Percentiles rank a stretch among this genome's conserved stretches.
phyloP scores from a whole-genome alignment of 1,140 invertebrate species.

The Lordiphosa mommai region DNA sequence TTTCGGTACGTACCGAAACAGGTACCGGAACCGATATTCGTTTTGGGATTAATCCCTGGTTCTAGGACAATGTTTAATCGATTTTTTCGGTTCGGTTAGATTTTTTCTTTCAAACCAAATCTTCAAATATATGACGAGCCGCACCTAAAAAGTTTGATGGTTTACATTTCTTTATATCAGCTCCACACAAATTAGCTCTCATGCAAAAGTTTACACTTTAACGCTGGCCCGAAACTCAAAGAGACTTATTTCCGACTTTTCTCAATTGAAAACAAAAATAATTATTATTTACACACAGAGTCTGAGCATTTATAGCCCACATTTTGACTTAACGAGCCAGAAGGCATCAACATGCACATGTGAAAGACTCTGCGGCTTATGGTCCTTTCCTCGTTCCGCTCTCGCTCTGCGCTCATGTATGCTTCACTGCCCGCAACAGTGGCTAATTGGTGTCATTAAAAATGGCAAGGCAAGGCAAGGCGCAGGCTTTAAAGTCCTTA shows the following conservation, averaged over 20 bases:
- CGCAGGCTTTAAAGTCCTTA: slow-evolving; percentile 7
- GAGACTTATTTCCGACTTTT: background rate
- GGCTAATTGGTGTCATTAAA: slow-evolving; percentile 73
- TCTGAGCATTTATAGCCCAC: slow-evolving; percentile 44
- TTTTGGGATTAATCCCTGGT: no score
- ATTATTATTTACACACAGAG: slow-evolving; percentile 64
- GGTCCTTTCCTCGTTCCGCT: background rate
- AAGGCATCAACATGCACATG: slow-evolving; percentile 3
- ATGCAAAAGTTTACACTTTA: background rate
- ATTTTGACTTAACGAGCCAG: slow-evolving; percentile 60
- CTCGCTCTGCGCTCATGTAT: background rate
- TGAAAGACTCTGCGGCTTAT: slow-evolving; percentile 24
- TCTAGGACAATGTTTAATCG: no score
- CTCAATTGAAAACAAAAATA: slow-evolving; percentile 48
- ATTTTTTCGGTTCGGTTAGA: no score
- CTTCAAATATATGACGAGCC: no score
- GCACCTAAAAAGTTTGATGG: no score
- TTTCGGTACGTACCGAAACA: no score
- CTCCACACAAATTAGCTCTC: no score
- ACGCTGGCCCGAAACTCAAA: background rate
- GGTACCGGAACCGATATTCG: no score
- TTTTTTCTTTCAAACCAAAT: no score
- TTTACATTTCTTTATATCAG: no score
- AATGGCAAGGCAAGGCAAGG: background rate
- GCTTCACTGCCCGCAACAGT: slow-evolving; percentile 20